These are phyloP conservation scores for Monopterus albus DNA, from an alignment of 2,113 vertebrate species.

Conservation along the genomic window DNA sequence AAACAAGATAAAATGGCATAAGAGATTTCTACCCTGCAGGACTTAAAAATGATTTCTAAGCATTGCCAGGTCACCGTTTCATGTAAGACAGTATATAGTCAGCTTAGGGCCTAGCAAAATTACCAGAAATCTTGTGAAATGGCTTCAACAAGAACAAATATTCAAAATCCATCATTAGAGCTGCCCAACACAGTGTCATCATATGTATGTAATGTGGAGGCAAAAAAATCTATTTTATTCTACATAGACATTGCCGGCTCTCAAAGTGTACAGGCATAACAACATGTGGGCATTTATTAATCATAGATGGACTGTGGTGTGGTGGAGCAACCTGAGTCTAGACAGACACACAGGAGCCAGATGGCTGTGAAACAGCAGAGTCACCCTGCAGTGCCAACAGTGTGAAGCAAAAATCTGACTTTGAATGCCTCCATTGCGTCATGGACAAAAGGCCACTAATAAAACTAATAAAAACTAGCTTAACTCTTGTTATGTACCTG, in stretches of 20 bases:
- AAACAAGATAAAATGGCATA: too few species aligned
- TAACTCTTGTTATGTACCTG: not conserved
- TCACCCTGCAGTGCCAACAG: conserved; percentile 48
- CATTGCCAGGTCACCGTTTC: too few species aligned
- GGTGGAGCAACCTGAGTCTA: conserved; percentile 27
- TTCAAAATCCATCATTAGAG: not conserved
- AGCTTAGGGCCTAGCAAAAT: too few species aligned
- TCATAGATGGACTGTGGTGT: conserved; percentile 16
- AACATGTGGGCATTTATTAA: conserved; percentile 20
- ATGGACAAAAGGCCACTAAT: conserved; percentile 5
- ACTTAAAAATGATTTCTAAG: not conserved
- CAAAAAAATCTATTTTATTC: too few species aligned
- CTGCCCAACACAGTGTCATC: not conserved
- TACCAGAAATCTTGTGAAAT: not conserved
- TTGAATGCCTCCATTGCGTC: too few species aligned
- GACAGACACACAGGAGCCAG: conserved; percentile 55
- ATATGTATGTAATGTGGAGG: not conserved
- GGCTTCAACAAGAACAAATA: not conserved
- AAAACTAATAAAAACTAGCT: conserved; percentile 12
- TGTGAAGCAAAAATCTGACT: too few species aligned
- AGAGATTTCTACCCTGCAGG: not conserved
- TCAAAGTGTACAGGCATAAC: not conserved
- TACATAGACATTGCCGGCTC: too few species aligned
- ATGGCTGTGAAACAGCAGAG: conserved; percentile 63
- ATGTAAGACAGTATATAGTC: not conserved